Conservation (phyloP, 2,797 vertebrate species). For the Malacoraja senta region DNA sequence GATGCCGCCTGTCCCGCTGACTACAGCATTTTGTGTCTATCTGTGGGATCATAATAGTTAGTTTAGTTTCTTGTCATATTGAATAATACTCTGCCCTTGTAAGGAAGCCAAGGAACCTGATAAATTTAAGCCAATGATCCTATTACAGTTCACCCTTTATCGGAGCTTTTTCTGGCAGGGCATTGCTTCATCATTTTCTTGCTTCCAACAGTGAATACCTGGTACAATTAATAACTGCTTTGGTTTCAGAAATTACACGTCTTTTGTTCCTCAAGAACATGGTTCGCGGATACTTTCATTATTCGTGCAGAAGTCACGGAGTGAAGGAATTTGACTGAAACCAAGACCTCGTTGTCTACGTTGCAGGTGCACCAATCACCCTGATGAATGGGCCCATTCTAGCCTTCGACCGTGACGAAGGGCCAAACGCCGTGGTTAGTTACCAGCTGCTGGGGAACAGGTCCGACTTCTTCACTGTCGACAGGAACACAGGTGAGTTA, state of each 20-base stretch:
- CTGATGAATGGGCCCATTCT: constrained; percentile 82
- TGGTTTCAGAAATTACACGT: too few relatives aligned
- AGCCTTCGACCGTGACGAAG: constrained; percentile 79
- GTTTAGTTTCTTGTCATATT: too few relatives aligned
- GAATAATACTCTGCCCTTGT: not conserved
- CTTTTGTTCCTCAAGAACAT: constrained; percentile 31
- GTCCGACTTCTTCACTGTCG: constrained; percentile 68
- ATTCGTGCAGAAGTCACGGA: not conserved
- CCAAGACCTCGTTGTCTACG: constrained; percentile 33
- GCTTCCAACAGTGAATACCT: too few relatives aligned
- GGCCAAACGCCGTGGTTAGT: constrained; percentile 76
- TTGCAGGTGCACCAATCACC: constrained; percentile 66
- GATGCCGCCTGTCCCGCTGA: too few relatives aligned
- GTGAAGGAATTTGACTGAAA: not conserved
- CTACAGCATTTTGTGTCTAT: too few relatives aligned
- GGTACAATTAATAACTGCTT: too few relatives aligned
- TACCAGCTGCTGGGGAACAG: constrained; percentile 72
- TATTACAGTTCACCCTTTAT: not conserved
- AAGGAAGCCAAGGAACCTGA: not conserved
- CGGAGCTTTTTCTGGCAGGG: too few relatives aligned
- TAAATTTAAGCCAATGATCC: not conserved
- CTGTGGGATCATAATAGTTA: too few relatives aligned
- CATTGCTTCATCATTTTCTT: too few relatives aligned
- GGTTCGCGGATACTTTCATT: not conserved
- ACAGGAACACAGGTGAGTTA: constrained; percentile 68